phyloP scores from a whole-genome alignment of 2,888 invertebrate species.

The Phyto melanocephala region DNA sequence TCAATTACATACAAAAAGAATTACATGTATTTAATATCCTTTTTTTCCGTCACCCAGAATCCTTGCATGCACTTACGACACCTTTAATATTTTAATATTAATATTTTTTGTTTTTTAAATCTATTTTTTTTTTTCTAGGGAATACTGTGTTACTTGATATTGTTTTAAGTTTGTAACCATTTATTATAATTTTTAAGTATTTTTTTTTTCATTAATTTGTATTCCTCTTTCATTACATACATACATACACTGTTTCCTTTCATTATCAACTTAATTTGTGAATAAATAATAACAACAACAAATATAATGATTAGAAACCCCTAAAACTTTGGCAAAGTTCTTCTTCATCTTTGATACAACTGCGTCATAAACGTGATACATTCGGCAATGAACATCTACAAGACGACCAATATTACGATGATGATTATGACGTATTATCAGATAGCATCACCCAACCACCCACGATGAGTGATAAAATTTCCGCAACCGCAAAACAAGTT shows the following conservation, averaged over 20 bases:
- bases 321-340: slow-evolving; percentile 33
- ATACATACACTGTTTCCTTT: too few species aligned
- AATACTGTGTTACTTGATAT: background rate
- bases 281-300: background rate
- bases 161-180: background rate
- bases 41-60: too few species aligned
- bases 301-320: background rate
- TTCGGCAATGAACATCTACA: background rate
- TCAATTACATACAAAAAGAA: too few species aligned
- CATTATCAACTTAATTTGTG: too few species aligned
- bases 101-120: too few species aligned
- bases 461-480: slow-evolving; percentile 63
- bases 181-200: too few species aligned
- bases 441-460: slow-evolving; percentile 51
- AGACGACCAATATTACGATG: slow-evolving; percentile 68
- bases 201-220: too few species aligned
- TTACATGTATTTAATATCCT: too few species aligned
- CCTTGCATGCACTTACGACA: too few species aligned
- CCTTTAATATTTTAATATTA: too few species aligned
- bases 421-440: slow-evolving; percentile 71
- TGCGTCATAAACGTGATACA: slow-evolving; percentile 54
- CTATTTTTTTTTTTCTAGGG: too few species aligned
- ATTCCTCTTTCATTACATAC: too few species aligned
- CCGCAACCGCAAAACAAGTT: slow-evolving; percentile 66
- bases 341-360: slow-evolving; percentile 43